These are phyloP conservation scores for Patella depressa DNA, from an alignment of 2,888 invertebrate genomes.

Conservation along the genomic window DNA sequence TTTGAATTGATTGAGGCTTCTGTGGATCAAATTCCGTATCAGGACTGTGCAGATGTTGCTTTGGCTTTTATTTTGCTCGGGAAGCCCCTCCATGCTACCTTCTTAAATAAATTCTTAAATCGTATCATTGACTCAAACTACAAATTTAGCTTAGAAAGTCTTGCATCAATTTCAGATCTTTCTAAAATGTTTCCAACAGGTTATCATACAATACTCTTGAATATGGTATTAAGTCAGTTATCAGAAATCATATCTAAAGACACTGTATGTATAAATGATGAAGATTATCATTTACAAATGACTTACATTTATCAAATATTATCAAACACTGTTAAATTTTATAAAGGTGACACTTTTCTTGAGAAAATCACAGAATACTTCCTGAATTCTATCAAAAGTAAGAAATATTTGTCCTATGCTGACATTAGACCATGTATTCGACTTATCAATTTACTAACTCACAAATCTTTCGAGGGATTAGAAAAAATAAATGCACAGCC, in stretches of 20 bases:
- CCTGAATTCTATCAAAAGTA: not conserved
- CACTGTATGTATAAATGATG: not conserved
- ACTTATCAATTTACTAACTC: no score
- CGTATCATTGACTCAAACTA: slow-evolving; percentile 16
- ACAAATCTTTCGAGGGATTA: no score
- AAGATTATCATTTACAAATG: no score
- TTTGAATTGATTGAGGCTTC: slow-evolving; percentile 15
- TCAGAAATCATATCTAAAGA: not conserved
- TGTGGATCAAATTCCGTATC: slow-evolving; percentile 21
- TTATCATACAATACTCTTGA: slow-evolving; percentile 13
- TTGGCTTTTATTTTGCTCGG: slow-evolving; percentile 23
- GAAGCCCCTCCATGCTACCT: slow-evolving; percentile 9
- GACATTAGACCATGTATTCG: no score
- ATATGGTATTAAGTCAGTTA: slow-evolving; percentile 14
- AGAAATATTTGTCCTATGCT: no score
- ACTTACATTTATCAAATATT: no score
- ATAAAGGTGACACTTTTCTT: not conserved
- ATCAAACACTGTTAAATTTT: no score
- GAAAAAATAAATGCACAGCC: no score
- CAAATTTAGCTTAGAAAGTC: slow-evolving; percentile 13
- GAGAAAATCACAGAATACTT: not conserved
- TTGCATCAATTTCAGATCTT: slow-evolving; percentile 16
- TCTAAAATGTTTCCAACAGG: slow-evolving; percentile 12
- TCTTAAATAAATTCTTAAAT: slow-evolving; percentile 11
- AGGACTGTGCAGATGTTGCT: slow-evolving; percentile 24